phyloP scores from a whole-genome alignment of 2,888 invertebrate species.

The Subacronicta megacephala region DNA sequence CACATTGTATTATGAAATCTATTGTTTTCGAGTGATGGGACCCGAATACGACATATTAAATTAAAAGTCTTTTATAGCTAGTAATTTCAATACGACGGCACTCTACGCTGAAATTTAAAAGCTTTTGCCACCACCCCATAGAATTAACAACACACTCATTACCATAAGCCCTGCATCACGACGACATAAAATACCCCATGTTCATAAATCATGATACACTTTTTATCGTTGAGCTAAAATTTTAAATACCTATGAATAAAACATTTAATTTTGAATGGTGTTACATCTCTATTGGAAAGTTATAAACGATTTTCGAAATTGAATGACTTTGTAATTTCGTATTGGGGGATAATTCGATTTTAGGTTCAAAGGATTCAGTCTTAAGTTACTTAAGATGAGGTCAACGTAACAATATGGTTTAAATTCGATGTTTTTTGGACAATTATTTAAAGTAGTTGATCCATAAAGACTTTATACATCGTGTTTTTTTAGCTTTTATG shows the following conservation, averaged over 20 bases:
- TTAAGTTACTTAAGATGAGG: conserved; percentile 14
- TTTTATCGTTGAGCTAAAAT: conserved; percentile 76
- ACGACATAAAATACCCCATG: conserved; percentile 61
- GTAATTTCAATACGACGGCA: conserved; percentile 10
- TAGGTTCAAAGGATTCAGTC: conserved; percentile 38
- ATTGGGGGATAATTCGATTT: conserved; percentile 53
- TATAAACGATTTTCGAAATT: conserved; percentile 58
- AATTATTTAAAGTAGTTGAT: too few relatives aligned
- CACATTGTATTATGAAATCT: too few relatives aligned
- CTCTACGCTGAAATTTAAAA: conserved; percentile 45
- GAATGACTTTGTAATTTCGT: conserved; percentile 55
- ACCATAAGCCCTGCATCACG: conserved; percentile 64
- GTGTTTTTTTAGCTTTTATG: too few relatives aligned
- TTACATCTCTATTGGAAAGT: conserved; percentile 55
- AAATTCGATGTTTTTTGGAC: conserved; percentile 8
- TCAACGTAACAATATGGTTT: conserved; percentile 15
- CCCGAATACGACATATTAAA: neutral
- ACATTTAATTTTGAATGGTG: conserved; percentile 79
- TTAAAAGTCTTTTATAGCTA: conserved; percentile 17
- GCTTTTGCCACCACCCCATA: conserved; percentile 49
- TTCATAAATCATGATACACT: conserved; percentile 74
- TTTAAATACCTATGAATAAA: conserved; percentile 81
- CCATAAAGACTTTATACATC: too few relatives aligned
- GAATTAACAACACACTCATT: conserved; percentile 56
- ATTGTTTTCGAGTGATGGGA: too few relatives aligned